Evolutionary conservation across 2,888 invertebrate species (phyloP), one percentile per base, ranked within the genome.

Genomic region (Epirrhoe tristata): DNA sequence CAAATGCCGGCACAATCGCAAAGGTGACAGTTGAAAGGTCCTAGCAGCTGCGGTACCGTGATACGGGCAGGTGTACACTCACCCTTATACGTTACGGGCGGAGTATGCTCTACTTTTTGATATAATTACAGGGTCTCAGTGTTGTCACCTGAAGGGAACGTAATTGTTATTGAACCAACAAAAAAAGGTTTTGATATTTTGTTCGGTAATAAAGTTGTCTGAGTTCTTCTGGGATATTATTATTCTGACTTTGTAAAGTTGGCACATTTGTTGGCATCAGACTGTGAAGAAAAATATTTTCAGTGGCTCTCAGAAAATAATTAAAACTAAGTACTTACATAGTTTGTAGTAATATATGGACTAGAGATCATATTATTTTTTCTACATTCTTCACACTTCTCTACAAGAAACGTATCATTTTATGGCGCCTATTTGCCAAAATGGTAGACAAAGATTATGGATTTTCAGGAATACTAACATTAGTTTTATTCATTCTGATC

Each of bases 41-140:
- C 77, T 67, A 51, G 86, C 88, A 88, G 88, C 89, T 88, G 89
- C 86, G 76, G 74, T 72, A 72, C 68, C 78, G 83, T 85, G 87
- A 87, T 88, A 84, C 80, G 83, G 85, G 89, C 89, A 89, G 88
- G 89, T 89, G 89, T 80, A 82, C 77, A 46, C 71, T 67, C 67
- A 71, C 74, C 72, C 73, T 73, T 70, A 70, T 67, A 63, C 53
- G 65, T 61, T 63, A 61, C 17, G 43, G 16, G 31, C 31, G 58
- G 55, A 36, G 51, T 57, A 71, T 81, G 81, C 84, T 82, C 81
- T 79, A 74, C 79, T 76, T 78, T 73, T 73, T 71, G 46, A 58
- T 55, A 51, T 14, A 34, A 39, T 50, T 36, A 36, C 36, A 36
- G 16, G 32, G 48, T 16, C 51, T 36, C 8, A 6, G 36, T 51